Conservation (phyloP, 2,113 vertebrate species). For the Xenopus laevis region DNA sequence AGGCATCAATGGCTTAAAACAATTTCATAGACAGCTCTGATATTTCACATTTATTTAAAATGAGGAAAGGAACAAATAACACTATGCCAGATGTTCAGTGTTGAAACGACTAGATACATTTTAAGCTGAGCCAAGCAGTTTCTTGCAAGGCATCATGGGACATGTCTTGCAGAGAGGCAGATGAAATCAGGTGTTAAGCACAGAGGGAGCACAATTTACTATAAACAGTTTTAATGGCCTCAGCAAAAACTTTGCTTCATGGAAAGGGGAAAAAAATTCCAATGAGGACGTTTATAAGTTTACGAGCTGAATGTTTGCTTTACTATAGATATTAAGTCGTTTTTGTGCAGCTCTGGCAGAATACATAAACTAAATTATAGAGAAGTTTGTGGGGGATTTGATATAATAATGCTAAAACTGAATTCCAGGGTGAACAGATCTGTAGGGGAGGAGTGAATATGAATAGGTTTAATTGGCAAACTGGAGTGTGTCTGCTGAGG, state of each 20-base stretch:
- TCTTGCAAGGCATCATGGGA: constrained; percentile 61
- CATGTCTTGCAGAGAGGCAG: constrained; percentile 58
- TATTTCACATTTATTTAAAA: constrained; percentile 58
- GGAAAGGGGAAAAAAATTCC: constrained; percentile 53
- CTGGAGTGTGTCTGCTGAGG: background rate
- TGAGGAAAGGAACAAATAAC: constrained; percentile 55
- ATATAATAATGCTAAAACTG: constrained; percentile 62
- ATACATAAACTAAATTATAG: constrained; percentile 70
- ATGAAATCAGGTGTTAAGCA: constrained; percentile 74
- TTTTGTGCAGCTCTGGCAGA: constrained; percentile 68
- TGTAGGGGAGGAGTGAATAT: constrained; percentile 26
- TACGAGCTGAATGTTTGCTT: constrained; percentile 63
- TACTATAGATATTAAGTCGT: constrained; percentile 65
- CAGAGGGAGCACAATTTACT: constrained; percentile 59
- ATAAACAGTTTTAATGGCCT: constrained; percentile 58
- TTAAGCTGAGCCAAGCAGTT: constrained; percentile 77
- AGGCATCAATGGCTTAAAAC: constrained; percentile 50
- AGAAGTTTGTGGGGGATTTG: constrained; percentile 70
- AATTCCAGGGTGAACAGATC: constrained; percentile 15
- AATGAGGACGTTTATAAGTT: constrained; percentile 64
- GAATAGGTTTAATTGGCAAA: constrained; percentile 29
- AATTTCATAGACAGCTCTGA: constrained; percentile 52
- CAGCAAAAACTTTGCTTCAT: constrained; percentile 67
- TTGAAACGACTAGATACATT: constrained; percentile 55
- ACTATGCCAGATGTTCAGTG: constrained; percentile 66